These are phyloP conservation scores for Bubo scandiacus DNA, from an alignment of 2,113 vertebrate species.

Conservation along the genomic window DNA sequence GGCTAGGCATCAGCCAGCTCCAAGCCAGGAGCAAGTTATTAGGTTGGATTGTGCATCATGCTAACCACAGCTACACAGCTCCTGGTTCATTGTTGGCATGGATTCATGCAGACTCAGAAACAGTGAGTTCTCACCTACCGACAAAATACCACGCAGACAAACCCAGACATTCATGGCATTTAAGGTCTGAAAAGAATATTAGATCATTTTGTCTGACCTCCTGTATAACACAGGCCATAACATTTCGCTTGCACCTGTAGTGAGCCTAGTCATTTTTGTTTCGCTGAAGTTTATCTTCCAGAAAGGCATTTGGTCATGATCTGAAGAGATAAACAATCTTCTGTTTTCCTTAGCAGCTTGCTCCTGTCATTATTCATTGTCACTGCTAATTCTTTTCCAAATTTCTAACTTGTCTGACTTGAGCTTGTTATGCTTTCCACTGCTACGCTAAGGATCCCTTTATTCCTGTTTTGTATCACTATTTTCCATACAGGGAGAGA, in stretches of 20 bases:
- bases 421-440: not conserved
- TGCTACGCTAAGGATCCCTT: not conserved
- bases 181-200: constrained; percentile 21
- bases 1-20: not conserved
- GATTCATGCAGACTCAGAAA: not conserved
- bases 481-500: not conserved
- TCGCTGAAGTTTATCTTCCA: not conserved
- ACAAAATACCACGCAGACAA: not conserved
- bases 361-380: constrained; percentile 4
- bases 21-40: not conserved
- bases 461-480: not conserved
- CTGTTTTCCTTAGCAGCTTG: constrained; percentile 3
- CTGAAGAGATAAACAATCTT: constrained; percentile 16
- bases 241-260: constrained; percentile 5
- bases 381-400: constrained; percentile 5
- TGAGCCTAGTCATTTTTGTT: constrained; percentile 11
- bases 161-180: not conserved
- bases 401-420: not conserved
- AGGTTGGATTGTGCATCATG: not conserved
- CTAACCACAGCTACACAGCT: not conserved
- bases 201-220: constrained; percentile 34
- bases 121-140: not conserved
- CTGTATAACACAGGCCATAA: not conserved
- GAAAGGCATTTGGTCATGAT: constrained; percentile 26
- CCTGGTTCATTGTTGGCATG: not conserved